Base-by-base conservation (phyloP, 2,888 invertebrate genomes). In the Leptothorax acervorum region DNA sequence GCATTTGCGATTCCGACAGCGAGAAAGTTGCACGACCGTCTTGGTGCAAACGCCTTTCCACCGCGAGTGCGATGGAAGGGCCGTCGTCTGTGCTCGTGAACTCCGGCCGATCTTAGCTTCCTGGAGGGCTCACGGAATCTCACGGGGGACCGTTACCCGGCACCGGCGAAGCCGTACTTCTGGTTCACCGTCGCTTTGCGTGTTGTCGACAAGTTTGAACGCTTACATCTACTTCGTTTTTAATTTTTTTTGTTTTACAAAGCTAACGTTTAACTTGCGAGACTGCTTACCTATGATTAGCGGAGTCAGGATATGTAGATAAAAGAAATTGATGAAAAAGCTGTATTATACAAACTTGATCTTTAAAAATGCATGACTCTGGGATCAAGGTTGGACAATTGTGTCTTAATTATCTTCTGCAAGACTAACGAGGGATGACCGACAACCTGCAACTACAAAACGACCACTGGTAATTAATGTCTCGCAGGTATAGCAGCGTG, bases 21-120 rank as follows among this genome's bases (percentile, higher is more conserved):
- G 92, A 91, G 92, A 92, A 92, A 92, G 92, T 91, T 91, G 88
- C 63, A 83, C 63, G 68, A 79, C 87, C 82, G 82, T 82, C 73
- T 57, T 60, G 71, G 71, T 62, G 83, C 87, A 86, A 90, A 88
- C 85, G 71, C 87, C 85, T 71, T 75, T 68, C 84, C 60, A 71
- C 55, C 57, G 51, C 35, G 74, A 35, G 8, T 62, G 6, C 71
- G 60, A 55, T 53, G 78, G 78, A 78, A 78, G 62, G 84, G 65
- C 62, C 39, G 39, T 75, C n/a, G 35, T 6, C 35, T 35, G 6
- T 35, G 35, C 6, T 35, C 5, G 5, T 51, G 68, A 62, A 74
- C 53, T 65, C 63, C 62, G 35, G 42, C 15, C 18, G 35, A 39
- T n/a, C 35, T 23, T 12, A 3, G 60, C 63, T 82, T 84, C 70